A percentile compares a stretch with the other conserved stretches of the same genome.
phyloP scores from a whole-genome alignment of 2,113 vertebrate genomes.

The Athene noctua region DNA sequence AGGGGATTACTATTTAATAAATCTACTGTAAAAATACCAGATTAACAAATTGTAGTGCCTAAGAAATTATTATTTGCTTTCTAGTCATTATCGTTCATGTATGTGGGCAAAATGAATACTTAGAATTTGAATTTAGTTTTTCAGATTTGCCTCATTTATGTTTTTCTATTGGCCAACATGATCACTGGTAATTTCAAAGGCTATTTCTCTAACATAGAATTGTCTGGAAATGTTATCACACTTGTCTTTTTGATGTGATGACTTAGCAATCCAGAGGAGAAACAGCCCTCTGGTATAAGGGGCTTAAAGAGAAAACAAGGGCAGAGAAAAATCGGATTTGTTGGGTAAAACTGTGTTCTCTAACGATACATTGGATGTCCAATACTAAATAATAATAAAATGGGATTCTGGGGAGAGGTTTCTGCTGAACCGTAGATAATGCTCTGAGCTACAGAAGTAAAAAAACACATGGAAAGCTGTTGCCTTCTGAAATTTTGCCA shows the following conservation, averaged over 20 bases:
- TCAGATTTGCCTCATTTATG: background rate
- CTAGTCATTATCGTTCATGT: background rate
- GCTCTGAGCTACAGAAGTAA: background rate
- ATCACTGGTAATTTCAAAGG: background rate
- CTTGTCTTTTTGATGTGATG: conserved; percentile 2
- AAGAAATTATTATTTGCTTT: background rate
- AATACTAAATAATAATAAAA: background rate
- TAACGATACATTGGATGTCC: background rate
- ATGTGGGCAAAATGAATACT: background rate
- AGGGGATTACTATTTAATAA: background rate
- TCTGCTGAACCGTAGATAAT: background rate
- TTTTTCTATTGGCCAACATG: background rate
- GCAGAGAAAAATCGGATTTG: background rate
- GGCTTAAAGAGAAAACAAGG: background rate
- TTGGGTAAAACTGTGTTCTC: background rate
- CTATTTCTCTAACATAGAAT: background rate
- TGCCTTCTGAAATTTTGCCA: background rate
- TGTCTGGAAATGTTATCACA: background rate
- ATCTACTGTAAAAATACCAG: background rate
- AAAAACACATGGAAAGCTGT: background rate
- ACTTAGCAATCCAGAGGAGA: conserved; percentile 1
- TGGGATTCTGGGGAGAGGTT: background rate
- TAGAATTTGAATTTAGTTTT: background rate
- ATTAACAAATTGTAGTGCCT: background rate
- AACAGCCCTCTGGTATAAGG: background rate